Evolutionary conservation across 1,140 invertebrate genomes (phyloP).

Genomic region (Zeugodacus cucurbitae): DNA sequence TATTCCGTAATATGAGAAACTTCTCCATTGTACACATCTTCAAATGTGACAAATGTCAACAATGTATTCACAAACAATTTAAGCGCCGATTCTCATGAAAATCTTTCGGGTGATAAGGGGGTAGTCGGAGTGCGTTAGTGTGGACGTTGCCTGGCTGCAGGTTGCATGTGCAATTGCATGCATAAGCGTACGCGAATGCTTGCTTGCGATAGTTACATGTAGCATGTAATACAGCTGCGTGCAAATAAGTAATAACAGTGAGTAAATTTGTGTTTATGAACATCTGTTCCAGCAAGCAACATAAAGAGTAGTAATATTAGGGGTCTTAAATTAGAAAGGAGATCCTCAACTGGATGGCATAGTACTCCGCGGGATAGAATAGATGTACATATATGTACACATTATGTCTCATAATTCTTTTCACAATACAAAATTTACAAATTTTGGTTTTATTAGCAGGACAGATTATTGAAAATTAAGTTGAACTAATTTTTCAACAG

Average conservation of each 20-base stretch:
- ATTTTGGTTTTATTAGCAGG: too few species aligned
- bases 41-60: constrained; percentile 29
- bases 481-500: too few species aligned
- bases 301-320: too few species aligned
- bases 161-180: neutral
- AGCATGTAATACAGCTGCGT: neutral
- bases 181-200: neutral
- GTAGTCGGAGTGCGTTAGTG: neutral
- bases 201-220: neutral
- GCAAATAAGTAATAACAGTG: neutral
- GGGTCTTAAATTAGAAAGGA: too few species aligned
- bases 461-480: too few species aligned
- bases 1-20: constrained; percentile 19
- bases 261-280: neutral
- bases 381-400: too few species aligned
- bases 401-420: too few species aligned
- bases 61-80: constrained; percentile 19
- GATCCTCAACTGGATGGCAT: too few species aligned
- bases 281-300: too few species aligned
- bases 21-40: constrained; percentile 8
- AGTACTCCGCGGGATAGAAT: too few species aligned
- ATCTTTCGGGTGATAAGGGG: neutral
- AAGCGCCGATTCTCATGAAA: constrained; percentile 6
- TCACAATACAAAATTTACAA: too few species aligned
- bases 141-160: neutral